A percentile compares a stretch with the other conserved stretches of the same genome.
Evolutionary conservation across 2,888 invertebrate species (phyloP).

Genomic region (Dynastes maya): DNA sequence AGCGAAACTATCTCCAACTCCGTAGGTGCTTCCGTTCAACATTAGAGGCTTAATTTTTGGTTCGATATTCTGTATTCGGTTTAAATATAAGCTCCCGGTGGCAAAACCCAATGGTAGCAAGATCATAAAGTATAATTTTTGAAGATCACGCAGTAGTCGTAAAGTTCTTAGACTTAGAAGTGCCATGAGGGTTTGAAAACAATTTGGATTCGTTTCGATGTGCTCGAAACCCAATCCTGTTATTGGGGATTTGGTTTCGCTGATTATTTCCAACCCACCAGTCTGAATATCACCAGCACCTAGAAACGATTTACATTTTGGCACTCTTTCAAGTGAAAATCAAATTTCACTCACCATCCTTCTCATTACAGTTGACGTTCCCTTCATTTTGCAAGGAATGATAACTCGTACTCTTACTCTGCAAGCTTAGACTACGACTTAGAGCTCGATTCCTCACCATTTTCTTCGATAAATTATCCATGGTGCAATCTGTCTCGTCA

Average conservation of each 20-base stretch:
- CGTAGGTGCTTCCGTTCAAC: slow-evolving; percentile 77
- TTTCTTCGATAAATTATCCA: slow-evolving; percentile 83
- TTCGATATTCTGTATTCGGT: slow-evolving; percentile 76
- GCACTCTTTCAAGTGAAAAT: too few species aligned
- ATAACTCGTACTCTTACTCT: slow-evolving; percentile 84
- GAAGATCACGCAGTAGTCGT: slow-evolving; percentile 77
- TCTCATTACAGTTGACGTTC: slow-evolving; percentile 57
- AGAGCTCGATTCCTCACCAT: slow-evolving; percentile 81
- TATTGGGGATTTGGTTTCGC: slow-evolving; percentile 72
- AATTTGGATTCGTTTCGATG: slow-evolving; percentile 77
- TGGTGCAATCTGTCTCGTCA: slow-evolving; percentile 76
- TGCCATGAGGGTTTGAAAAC: slow-evolving; percentile 78
- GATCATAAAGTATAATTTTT: slow-evolving; percentile 83
- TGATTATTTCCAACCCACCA: slow-evolving; percentile 69
- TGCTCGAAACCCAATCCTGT: slow-evolving; percentile 76
- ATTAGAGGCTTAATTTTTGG: slow-evolving; percentile 76
- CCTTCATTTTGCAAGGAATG: slow-evolving; percentile 79
- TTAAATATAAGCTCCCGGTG: slow-evolving; percentile 78
- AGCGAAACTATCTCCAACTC: slow-evolving; percentile 73
- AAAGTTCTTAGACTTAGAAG: slow-evolving; percentile 79
- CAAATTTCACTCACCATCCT: slow-evolving; percentile 40
- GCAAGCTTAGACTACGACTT: slow-evolving; percentile 80
- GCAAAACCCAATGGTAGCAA: slow-evolving; percentile 81
- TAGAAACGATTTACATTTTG: slow-evolving; percentile 58
- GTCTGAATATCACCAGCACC: slow-evolving; percentile 68